Evolutionary conservation across 2,797 vertebrate genomes (phyloP), one percentile per base, ranked within the genome.

Genomic region (Avahi laniger): DNA sequence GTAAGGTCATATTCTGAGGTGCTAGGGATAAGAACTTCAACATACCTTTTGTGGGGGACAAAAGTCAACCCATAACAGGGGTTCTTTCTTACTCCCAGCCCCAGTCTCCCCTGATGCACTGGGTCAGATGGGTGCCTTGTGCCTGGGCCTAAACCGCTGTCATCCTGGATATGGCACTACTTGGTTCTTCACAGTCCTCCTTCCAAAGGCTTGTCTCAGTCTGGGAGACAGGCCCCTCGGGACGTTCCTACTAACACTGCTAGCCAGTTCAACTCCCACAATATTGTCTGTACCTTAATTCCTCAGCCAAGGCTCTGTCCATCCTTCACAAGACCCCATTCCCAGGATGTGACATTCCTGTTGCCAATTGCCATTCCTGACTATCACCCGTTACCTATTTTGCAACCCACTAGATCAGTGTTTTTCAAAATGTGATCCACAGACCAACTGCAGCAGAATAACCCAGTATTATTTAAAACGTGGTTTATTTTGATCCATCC

Each of bases 371-470:
- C 13, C 38, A 75, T 89, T 50, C 41, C 24, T 50, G 35, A 80
- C 28, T 48, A 30, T 84, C 81, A 72, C 4, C 73, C 65, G 7
- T 72, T 72, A 46, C 41, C 4, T 17, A 13, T 33, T 48, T 72
- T 91, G 63, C 52, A 93, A 54, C 22, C 8, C 43, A 69, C 3
- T 8, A 50, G 7, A 38, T 73, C 35, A 85, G 54, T 54, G n/a
- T 95, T 78, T 94, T 89, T 96, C 86, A 89, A 65, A 93, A 15
- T 57, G n/a, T 85, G 63, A 57, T 48, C 22, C 28, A 30, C 14
- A 93, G 67, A 67, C 12, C 14, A 79, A 26, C 80, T 63, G n/a
- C 22, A 79, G 70, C 80, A 80, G 54, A 92, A 86, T 81, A 73
- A 65, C 17, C 28, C 20, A 92, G 28, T 70, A 69, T 41, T 94